A percentile compares a stretch with the other conserved stretches of the same genome.
These are phyloP conservation scores for Pseudocheirus occidentalis DNA, from an alignment of 2,797 vertebrate genomes.

Conservation along the genomic window DNA sequence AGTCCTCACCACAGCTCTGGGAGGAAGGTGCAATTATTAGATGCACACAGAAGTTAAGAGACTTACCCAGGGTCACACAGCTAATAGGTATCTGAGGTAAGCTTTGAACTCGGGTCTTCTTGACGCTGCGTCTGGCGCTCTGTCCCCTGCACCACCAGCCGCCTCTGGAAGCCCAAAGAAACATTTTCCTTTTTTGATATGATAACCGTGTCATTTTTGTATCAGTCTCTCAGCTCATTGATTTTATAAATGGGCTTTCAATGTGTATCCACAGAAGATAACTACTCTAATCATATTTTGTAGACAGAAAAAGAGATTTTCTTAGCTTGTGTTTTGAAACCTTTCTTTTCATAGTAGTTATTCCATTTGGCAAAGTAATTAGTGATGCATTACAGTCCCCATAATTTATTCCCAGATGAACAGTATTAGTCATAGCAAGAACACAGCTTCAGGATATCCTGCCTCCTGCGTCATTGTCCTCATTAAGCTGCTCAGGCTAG, in stretches of 20 bases:
- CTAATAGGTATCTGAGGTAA: background rate
- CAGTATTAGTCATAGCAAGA: background rate
- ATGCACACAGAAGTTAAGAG: background rate
- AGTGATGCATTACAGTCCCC: background rate
- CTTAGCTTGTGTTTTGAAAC: conserved; percentile 1
- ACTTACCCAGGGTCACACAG: background rate
- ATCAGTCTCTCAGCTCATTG: conserved; percentile 1
- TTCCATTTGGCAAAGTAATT: background rate
- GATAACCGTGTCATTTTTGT: conserved; percentile 3
- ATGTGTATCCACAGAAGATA: background rate
- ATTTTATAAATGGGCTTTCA: conserved; percentile 20
- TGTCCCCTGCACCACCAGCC: background rate
- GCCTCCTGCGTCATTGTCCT: background rate
- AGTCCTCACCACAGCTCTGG: background rate
- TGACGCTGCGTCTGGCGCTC: background rate
- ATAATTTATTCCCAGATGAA: conserved; percentile 4
- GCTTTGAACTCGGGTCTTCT: background rate
- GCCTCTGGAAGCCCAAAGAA: conserved; percentile 13
- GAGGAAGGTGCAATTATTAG: background rate
- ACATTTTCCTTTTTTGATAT: background rate
- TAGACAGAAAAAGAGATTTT: conserved; percentile 8
- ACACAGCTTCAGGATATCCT: background rate
- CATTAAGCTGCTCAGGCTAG: conserved; percentile 26
- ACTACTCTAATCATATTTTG: background rate
- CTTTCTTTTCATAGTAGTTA: conserved; percentile 4